A percentile compares a stretch with the other conserved stretches of the same genome.
Conservation (phyloP, 1,140 invertebrate species). For the Rhagoletis pomonella region DNA sequence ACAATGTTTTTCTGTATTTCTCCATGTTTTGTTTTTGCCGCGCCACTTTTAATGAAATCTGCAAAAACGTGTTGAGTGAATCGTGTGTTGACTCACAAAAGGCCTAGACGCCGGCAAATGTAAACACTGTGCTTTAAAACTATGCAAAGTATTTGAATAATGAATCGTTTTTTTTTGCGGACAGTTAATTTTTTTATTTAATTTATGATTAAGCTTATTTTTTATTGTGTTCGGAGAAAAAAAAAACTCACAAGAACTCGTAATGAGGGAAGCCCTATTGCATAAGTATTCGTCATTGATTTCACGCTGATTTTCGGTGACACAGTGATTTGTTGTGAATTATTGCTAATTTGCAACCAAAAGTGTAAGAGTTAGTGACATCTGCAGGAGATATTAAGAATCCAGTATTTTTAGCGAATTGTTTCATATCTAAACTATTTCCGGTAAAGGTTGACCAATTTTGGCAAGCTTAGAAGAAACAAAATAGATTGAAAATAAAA, state of each 20-base stretch:
- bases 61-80: constrained; percentile 29
- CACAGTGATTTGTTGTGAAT: background rate
- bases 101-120: background rate
- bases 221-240: background rate
- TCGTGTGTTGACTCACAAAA: constrained; percentile 45
- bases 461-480: background rate
- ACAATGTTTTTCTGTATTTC: background rate
- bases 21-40: background rate
- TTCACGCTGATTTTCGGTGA: background rate
- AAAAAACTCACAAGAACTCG: background rate
- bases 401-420: background rate
- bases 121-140: background rate
- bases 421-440: background rate
- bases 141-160: constrained; percentile 11
- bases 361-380: background rate
- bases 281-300: constrained; percentile 5
- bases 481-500: background rate
- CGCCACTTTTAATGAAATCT: background rate
- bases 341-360: background rate
- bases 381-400: too few species aligned
- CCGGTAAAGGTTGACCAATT: background rate
- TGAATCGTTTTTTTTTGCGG: background rate
- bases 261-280: constrained; percentile 14
- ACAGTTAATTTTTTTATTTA: background rate
- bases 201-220: background rate